Conservation (phyloP, 1,140 invertebrate genomes). For the Drosophila setifemur region DNA sequence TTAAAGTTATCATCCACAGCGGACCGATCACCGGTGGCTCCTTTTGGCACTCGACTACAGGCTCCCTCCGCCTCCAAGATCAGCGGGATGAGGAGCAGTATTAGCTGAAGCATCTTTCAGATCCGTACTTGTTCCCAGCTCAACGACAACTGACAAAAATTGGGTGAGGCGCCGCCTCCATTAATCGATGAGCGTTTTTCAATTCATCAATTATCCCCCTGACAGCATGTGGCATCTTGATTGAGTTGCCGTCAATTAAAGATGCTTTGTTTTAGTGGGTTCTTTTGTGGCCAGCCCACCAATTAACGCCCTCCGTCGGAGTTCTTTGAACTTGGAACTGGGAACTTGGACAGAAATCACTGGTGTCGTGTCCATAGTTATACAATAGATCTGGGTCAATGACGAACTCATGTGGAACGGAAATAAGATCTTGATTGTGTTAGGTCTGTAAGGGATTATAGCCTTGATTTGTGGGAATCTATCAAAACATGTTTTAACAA, state of each 20-base stretch:
- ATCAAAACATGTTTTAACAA: no score
- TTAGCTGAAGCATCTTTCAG: neutral
- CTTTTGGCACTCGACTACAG: constrained; percentile 63
- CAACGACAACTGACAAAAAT: constrained; percentile 37
- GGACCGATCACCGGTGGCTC: constrained; percentile 70
- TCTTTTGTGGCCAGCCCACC: constrained; percentile 34
- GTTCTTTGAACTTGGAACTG: constrained; percentile 59
- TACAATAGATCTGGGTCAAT: constrained; percentile 54
- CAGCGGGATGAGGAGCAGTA: neutral
- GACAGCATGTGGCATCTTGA: constrained; percentile 42
- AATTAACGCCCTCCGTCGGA: constrained; percentile 14
- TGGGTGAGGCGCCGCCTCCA: constrained; percentile 19
- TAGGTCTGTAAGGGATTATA: no score
- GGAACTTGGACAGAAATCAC: constrained; percentile 4
- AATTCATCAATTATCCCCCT: constrained; percentile 65
- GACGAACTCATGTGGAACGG: constrained; percentile 13
- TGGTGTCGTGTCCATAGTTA: neutral
- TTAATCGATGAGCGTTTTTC: constrained; percentile 45
- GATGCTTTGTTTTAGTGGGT: constrained; percentile 12
- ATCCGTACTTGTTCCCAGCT: constrained; percentile 26
- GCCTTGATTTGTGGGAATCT: no score
- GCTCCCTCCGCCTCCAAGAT: constrained; percentile 4
- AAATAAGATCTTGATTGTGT: constrained; percentile 3
- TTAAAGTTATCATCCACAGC: constrained; percentile 84
- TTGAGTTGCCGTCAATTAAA: constrained; percentile 52